These are phyloP conservation scores for Indicator indicator DNA, from an alignment of 2,113 vertebrate genomes.

Conservation along the genomic window DNA sequence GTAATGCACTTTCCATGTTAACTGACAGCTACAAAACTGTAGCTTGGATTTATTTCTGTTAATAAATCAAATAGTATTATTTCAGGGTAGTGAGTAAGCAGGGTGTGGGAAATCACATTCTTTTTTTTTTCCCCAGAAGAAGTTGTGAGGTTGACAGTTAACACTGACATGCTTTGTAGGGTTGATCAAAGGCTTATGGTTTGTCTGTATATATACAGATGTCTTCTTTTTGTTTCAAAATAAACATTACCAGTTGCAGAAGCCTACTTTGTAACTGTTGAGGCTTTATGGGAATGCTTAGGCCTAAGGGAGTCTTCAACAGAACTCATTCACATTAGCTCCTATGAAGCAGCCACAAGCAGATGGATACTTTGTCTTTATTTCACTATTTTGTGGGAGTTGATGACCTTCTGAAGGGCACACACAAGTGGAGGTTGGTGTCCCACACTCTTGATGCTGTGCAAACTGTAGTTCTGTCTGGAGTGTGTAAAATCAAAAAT, in stretches of 20 bases:
- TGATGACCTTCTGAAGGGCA: rapidly evolving
- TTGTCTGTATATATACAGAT: not conserved
- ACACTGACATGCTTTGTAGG: not conserved
- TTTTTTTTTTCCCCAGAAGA: not conserved
- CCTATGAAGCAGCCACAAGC: not conserved
- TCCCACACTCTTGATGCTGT: not conserved
- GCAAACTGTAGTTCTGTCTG: not conserved
- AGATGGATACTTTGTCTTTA: not conserved
- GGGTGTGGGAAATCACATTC: not conserved
- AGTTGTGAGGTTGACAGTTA: not conserved
- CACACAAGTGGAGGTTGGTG: not conserved
- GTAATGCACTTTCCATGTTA: not conserved
- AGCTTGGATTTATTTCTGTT: slow-evolving; percentile 15
- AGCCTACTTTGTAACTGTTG: not conserved
- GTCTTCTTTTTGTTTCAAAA: slow-evolving; percentile 20
- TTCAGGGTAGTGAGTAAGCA: slow-evolving; percentile 1
- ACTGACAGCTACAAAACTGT: not conserved
- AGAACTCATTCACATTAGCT: not conserved
- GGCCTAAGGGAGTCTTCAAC: not conserved
- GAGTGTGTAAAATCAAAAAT: not conserved
- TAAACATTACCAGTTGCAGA: slow-evolving; percentile 16
- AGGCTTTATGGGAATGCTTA: slow-evolving; percentile 7
- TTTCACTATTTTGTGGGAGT: not conserved
- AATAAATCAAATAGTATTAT: not conserved
- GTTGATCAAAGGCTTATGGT: slow-evolving; percentile 23